These are phyloP conservation scores for Eumacrocentrus americanus DNA, from an alignment of 2,888 invertebrate genomes.

Conservation along the genomic window DNA sequence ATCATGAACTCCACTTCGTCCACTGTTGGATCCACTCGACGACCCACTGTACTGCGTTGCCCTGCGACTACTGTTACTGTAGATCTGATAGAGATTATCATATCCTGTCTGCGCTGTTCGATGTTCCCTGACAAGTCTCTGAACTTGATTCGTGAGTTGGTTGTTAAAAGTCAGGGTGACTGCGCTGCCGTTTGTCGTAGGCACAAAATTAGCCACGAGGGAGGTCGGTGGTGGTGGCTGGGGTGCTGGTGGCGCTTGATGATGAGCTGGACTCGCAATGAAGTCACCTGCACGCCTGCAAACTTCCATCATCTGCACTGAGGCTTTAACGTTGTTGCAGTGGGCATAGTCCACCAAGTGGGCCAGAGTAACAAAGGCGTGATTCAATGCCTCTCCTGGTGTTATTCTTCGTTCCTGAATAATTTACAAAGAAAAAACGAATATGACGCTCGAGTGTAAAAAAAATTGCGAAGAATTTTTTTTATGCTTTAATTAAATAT, in stretches of 20 bases:
- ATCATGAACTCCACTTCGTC: constrained; percentile 65
- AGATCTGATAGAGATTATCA: constrained; percentile 84
- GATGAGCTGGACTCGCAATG: constrained; percentile 62
- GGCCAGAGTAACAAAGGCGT: constrained; percentile 91
- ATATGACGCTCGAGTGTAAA: constrained; percentile 5
- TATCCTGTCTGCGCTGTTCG: constrained; percentile 70
- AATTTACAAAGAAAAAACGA: not conserved
- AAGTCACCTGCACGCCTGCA: constrained; percentile 65
- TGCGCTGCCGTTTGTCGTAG: constrained; percentile 76
- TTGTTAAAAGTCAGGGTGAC: constrained; percentile 95
- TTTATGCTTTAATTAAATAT: not conserved
- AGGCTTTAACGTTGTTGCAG: constrained; percentile 95
- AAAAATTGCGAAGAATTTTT: not conserved
- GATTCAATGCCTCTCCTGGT: constrained; percentile 94
- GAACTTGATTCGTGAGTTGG: constrained; percentile 78
- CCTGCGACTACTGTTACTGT: constrained; percentile 69
- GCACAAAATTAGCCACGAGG: constrained; percentile 77
- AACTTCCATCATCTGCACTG: constrained; percentile 97
- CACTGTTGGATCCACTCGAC: constrained; percentile 64
- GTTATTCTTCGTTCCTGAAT: constrained; percentile 88
- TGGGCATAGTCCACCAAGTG: constrained; percentile 96
- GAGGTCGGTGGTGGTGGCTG: constrained; percentile 65
- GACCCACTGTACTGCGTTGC: constrained; percentile 67
- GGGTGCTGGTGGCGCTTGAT: constrained; percentile 64
- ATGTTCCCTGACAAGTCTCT: constrained; percentile 73